These are phyloP conservation scores for Mimumesa dahlbomi DNA, from an alignment of 2,888 invertebrate species.

Conservation along the genomic window DNA sequence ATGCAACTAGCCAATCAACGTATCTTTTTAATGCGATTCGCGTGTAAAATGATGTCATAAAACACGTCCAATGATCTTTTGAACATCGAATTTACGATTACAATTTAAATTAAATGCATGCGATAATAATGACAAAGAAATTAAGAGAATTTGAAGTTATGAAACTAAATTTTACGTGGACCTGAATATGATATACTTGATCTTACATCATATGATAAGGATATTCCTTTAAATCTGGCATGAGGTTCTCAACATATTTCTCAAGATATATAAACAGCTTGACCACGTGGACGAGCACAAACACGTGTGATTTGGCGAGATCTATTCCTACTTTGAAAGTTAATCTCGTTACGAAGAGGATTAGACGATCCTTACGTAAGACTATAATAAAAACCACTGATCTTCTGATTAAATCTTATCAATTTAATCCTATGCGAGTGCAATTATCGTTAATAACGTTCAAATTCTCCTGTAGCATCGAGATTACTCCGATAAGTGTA, in stretches of 20 bases:
- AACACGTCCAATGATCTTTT: no score
- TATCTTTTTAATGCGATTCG: no score
- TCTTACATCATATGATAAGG: no score
- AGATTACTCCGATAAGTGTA: neutral
- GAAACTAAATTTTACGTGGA: no score
- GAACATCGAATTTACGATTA: no score
- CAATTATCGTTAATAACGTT: neutral
- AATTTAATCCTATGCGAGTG: neutral
- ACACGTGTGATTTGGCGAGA: constrained; percentile 1
- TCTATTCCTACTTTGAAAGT: constrained; percentile 26
- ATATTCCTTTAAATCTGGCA: neutral
- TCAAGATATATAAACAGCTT: neutral
- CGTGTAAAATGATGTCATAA: no score
- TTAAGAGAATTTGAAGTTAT: no score
- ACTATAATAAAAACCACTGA: neutral
- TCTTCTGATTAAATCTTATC: neutral
- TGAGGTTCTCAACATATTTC: neutral
- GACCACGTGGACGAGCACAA: neutral
- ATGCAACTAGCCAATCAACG: no score
- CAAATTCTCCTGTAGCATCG: neutral
- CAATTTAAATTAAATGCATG: no score
- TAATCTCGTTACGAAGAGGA: constrained; percentile 3
- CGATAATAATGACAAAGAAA: no score
- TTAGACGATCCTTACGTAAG: constrained; percentile 38
- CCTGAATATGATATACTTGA: no score